Conservation (phyloP, 1,140 invertebrate genomes). For the Caenorhabditis tropicalis region DNA sequence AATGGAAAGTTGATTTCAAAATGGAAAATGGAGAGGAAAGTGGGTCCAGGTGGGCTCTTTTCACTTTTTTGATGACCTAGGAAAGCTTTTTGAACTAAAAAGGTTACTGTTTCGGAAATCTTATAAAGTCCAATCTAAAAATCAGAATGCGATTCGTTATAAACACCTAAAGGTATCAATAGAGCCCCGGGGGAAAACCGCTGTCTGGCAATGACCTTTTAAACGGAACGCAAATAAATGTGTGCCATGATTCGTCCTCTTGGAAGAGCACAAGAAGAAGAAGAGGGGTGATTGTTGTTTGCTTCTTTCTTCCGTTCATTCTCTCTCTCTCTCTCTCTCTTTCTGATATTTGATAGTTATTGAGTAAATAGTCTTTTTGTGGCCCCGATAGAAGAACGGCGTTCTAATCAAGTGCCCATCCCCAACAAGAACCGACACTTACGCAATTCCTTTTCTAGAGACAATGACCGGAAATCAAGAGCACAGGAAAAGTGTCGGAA, state of each 20-base stretch:
- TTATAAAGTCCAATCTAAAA: no score
- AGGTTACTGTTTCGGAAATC: no score
- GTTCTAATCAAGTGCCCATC: not conserved
- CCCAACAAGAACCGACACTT: not conserved
- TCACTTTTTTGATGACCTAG: not conserved
- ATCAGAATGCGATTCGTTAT: no score
- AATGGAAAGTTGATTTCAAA: not conserved
- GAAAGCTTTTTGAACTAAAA: no score
- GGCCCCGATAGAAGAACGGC: not conserved
- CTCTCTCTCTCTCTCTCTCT: not conserved
- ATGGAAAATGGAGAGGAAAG: not conserved
- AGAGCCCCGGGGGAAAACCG: not conserved
- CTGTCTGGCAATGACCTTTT: not conserved
- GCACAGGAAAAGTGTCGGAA: not conserved
- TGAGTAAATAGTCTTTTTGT: not conserved
- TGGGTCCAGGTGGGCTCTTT: not conserved
- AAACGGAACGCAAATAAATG: not conserved
- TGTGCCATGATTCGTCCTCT: slow-evolving; percentile 14
- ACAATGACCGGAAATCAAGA: not conserved
- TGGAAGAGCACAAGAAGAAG: no score
- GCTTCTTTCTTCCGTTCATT: no score
- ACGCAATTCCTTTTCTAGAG: not conserved
- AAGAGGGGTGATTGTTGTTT: not conserved
- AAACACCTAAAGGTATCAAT: no score
- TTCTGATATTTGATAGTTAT: slow-evolving; percentile 19